Conservation (phyloP, 1,140 invertebrate genomes). For the Eueides isabella region DNA sequence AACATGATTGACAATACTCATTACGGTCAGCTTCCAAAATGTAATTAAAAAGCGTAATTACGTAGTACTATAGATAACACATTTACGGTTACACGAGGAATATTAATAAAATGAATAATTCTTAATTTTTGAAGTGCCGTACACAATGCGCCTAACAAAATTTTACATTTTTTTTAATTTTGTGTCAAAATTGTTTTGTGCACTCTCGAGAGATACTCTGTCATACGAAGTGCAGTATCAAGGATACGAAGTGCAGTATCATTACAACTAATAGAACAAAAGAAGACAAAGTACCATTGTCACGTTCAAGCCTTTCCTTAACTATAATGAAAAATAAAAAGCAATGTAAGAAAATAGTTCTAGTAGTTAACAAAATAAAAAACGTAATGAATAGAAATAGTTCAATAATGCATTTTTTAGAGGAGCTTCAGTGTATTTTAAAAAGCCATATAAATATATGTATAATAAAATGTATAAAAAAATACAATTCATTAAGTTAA, state of each 20-base stretch:
- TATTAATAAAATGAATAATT: background rate
- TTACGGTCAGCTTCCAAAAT: background rate
- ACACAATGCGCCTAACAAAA: too few relatives aligned
- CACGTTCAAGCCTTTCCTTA: background rate
- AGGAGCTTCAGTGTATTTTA: too few relatives aligned
- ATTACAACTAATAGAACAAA: background rate
- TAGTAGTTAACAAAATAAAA: background rate
- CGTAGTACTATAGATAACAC: background rate
- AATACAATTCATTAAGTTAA: background rate
- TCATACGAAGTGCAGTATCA: conserved; percentile 12
- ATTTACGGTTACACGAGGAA: background rate
- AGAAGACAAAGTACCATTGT: background rate
- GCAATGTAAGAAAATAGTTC: background rate
- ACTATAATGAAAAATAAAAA: background rate
- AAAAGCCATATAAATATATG: background rate
- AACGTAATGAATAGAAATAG: too few relatives aligned
- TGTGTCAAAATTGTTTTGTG: background rate
- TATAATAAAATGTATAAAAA: background rate
- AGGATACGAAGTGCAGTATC: too few relatives aligned
- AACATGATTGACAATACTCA: background rate
- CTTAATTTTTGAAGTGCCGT: too few relatives aligned
- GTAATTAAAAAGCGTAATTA: background rate
- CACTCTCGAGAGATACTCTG: background rate
- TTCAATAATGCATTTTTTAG: too few relatives aligned
- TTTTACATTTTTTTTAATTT: background rate